These are phyloP conservation scores for Gallinago media DNA, from an alignment of 2,113 vertebrate species.

Conservation along the genomic window DNA sequence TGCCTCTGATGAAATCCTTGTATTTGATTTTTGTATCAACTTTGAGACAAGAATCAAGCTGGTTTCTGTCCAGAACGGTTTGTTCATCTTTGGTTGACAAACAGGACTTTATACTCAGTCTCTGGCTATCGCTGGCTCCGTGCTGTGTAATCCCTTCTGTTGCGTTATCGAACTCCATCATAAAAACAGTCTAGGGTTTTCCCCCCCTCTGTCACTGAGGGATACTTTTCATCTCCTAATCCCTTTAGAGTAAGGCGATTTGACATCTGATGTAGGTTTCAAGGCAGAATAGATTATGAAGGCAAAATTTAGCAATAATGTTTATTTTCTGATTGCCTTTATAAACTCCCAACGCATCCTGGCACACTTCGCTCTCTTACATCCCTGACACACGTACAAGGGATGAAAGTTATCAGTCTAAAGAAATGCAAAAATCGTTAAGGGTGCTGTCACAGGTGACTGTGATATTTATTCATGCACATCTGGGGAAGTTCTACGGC, in stretches of 20 bases:
- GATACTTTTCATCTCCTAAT: neutral
- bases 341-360: conserved; percentile 18
- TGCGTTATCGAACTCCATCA: neutral
- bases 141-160: neutral
- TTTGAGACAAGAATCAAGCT: neutral
- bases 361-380: neutral
- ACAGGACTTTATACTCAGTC: neutral
- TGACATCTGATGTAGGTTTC: conserved; percentile 26
- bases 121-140: neutral
- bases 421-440: conserved; percentile 41
- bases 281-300: neutral
- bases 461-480: conserved; percentile 43
- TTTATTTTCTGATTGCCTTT: conserved; percentile 41
- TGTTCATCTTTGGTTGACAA: neutral
- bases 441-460: conserved; percentile 47
- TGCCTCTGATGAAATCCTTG: neutral
- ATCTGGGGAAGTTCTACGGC: neutral
- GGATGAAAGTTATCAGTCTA: conserved; percentile 2
- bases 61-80: neutral
- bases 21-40: neutral
- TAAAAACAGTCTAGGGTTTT: neutral
- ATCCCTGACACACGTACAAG: neutral
- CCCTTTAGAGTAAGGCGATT: conserved; percentile 9
- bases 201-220: neutral
- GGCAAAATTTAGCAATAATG: neutral